A percentile compares a stretch with the other conserved stretches of the same genome.
Conservation (phyloP, 2,888 invertebrate genomes). For the Flexamia atlantica region DNA sequence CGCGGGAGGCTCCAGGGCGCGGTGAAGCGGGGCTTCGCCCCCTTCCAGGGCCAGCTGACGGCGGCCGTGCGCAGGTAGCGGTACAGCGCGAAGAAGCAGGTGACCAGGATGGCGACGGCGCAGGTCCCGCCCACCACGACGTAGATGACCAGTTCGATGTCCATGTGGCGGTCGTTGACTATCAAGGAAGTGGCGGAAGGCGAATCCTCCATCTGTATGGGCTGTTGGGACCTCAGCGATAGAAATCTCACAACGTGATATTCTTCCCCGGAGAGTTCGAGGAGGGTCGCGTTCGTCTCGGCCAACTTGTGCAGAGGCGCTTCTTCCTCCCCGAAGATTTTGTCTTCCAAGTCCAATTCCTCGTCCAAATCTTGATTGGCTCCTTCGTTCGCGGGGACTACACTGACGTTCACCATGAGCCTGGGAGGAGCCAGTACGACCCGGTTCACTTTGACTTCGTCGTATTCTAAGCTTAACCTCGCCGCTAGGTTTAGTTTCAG, state of each 20-base stretch:
- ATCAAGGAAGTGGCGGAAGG: conserved; percentile 66
- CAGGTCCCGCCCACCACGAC: conserved; percentile 70
- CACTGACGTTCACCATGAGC: conserved; percentile 72
- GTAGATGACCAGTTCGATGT: conserved; percentile 71
- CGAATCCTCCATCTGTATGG: conserved; percentile 68
- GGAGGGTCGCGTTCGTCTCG: conserved; percentile 72
- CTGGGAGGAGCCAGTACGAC: conserved; percentile 72
- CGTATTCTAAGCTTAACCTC: conserved; percentile 72
- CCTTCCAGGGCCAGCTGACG: conserved; percentile 70
- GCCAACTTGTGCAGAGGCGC: conserved; percentile 71
- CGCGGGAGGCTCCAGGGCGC: conserved; percentile 66
- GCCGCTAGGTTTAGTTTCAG: conserved; percentile 72
- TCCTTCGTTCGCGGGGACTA: conserved; percentile 70
- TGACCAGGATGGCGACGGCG: conserved; percentile 67
- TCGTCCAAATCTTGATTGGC: conserved; percentile 66
- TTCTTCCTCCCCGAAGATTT: conserved; percentile 69
- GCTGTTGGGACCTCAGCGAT: conserved; percentile 69
- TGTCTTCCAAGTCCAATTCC: conserved; percentile 68
- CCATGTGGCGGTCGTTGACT: conserved; percentile 70
- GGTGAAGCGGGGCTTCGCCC: conserved; percentile 68
- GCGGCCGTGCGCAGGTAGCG: conserved; percentile 66
- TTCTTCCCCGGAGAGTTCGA: conserved; percentile 73
- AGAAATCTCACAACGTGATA: conserved; percentile 72
- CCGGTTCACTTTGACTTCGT: conserved; percentile 72
- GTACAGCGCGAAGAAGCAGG: conserved; percentile 69